Evolutionary conservation across 2,888 invertebrate genomes (phyloP), one percentile per base, ranked within the genome.

Genomic region (Bugulina stolonifera): DNA sequence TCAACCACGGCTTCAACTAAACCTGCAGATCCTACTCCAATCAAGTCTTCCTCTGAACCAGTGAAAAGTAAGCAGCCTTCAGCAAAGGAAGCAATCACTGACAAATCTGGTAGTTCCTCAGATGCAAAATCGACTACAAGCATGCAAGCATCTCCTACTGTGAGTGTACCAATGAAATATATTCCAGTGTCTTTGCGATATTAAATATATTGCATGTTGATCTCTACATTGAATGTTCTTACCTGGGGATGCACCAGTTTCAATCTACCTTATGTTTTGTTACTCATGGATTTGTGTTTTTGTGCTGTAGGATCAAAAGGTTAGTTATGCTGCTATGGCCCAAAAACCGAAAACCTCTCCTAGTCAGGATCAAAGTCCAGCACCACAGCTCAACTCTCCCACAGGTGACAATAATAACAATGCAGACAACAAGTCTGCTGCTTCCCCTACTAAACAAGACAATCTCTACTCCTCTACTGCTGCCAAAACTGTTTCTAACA

Each of bases 311-410:
- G 64, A 64, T 18, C 5, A 22, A 3, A 70, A 70, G 52, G 23
- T 70, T 3, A 70, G 70, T 32, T 70, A 70, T 70, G 70, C 70
- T n/a, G 52, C 35, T 3, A 70, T 70, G 14, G 70, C 70, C 25
- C 29, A 22, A 2, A 70, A 5, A 27, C 5, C 69, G 3, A 18
- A 22, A 25, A 64, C 22, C 3, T 14, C 64, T 29, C 22, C 27
- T 32, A 32, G 25, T 64, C 64, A 25, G 27, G 64, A 64, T 32
- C 64, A 64, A 64, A 25, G 2, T 5, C 18, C 64, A 32, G 32
- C 18, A 5, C 64, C 64, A 43, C 43, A 43, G 43, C 43, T 43
- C 43, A 43, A 43, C 43, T 43, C 64, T 10, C n/a, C 64, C 2
- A 14, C 64, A 14, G 64, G 64, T 64, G 64, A 64, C 64, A 64